These are phyloP conservation scores for Oxytorus armatus DNA, from an alignment of 2,888 invertebrate genomes.

Conservation along the genomic window DNA sequence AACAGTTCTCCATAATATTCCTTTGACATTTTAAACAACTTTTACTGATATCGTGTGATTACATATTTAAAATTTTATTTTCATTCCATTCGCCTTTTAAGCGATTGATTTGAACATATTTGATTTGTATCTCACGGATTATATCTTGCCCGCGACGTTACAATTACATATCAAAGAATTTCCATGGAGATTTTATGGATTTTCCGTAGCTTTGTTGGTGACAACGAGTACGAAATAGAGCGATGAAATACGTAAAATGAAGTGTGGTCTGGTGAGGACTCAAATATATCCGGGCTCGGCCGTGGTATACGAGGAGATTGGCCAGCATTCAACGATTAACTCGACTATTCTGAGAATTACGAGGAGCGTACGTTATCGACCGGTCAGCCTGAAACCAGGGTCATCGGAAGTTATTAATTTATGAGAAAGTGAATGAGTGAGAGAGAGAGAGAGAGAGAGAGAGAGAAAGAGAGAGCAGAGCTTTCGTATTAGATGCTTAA, in stretches of 20 bases:
- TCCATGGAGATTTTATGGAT: background rate
- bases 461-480: background rate
- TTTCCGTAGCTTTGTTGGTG: background rate
- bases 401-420: conserved; percentile 49
- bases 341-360: conserved; percentile 58
- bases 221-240: conserved; percentile 1
- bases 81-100: too few species aligned
- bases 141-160: background rate
- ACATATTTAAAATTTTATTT: too few species aligned
- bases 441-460: background rate
- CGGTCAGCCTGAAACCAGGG: conserved; percentile 43
- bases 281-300: conserved; percentile 37
- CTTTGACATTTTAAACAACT: too few species aligned
- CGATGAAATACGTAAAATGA: conserved; percentile 51
- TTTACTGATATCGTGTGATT: too few species aligned
- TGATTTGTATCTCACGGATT: background rate
- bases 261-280: conserved; percentile 38
- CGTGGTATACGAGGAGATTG: conserved; percentile 23
- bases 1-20: conserved; percentile 4
- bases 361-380: conserved; percentile 66
- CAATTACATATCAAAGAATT: background rate
- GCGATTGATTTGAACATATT: background rate
- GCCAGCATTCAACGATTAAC: conserved; percentile 38
- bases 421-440: conserved; percentile 4
- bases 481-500: background rate